Percentiles rank a stretch among this genome's conserved stretches.
Evolutionary conservation across 2,797 vertebrate genomes (phyloP).

Genomic region (Gadopsis bispinosus): DNA sequence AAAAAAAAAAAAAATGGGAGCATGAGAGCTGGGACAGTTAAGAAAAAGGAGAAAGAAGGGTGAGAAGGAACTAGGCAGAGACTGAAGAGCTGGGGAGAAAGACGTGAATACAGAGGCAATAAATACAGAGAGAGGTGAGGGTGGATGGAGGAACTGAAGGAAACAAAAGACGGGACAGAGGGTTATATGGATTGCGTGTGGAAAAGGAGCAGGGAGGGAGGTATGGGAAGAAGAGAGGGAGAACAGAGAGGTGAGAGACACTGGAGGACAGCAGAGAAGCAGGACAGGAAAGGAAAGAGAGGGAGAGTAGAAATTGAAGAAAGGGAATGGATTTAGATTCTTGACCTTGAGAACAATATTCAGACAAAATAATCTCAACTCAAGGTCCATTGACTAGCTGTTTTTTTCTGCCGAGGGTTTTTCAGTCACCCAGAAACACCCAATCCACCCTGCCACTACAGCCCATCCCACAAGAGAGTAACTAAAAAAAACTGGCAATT

Average conservation of each 20-base stretch:
- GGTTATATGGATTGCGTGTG: background rate
- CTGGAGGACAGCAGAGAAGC: background rate
- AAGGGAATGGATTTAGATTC: background rate
- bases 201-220: background rate
- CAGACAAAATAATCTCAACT: background rate
- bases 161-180: background rate
- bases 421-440: background rate
- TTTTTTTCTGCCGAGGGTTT: background rate
- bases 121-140: background rate
- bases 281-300: background rate
- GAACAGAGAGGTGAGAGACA: background rate
- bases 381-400: background rate
- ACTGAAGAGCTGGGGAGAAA: background rate
- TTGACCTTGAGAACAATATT: conserved; percentile 9
- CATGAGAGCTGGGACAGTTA: background rate
- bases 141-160: background rate
- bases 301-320: background rate
- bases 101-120: background rate
- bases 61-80: background rate
- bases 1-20: background rate
- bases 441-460: background rate
- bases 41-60: background rate
- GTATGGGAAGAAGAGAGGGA: background rate
- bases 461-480: background rate
- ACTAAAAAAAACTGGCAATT: background rate